Evolutionary conservation across 35 echinoderm and acorn worm genomes (phyloP).

Genomic region (Strongylocentrotus purpuratus): DNA sequence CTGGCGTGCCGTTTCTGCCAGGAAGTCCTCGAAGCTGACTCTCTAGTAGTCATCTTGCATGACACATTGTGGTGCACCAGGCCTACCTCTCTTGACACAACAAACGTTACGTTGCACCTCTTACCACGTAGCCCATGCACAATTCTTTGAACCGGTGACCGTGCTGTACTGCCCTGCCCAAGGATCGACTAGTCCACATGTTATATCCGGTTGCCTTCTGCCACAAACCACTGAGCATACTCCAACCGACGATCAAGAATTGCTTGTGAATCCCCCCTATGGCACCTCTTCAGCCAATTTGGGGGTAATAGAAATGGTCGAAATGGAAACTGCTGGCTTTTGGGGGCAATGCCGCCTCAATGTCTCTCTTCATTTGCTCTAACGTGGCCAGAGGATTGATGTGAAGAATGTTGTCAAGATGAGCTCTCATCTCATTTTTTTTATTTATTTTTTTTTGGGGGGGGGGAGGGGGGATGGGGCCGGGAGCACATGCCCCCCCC

Average conservation of each 20-base stretch:
- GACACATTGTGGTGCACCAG: not conserved
- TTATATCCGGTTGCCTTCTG: not conserved
- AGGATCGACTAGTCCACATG: not conserved
- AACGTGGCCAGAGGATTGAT: not conserved
- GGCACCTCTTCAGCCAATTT: slow-evolving; percentile 42
- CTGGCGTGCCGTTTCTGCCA: too few species aligned
- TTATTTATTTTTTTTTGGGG: too few species aligned
- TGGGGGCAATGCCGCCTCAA: not conserved
- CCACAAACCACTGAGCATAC: slow-evolving; percentile 25
- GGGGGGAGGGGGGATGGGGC: too few species aligned
- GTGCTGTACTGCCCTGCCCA: not conserved
- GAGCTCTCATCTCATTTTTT: not conserved
- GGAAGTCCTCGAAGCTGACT: not conserved
- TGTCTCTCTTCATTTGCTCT: not conserved
- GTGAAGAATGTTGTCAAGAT: not conserved
- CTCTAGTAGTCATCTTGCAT: not conserved
- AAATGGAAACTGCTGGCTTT: not conserved
- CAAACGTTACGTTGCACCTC: not conserved
- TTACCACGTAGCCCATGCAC: not conserved
- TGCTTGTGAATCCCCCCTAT: not conserved
- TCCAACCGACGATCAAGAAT: not conserved
- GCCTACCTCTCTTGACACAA: not conserved
- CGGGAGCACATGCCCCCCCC: too few species aligned
- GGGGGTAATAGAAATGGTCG: not conserved
- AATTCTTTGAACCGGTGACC: not conserved